phyloP scores from a whole-genome alignment of 1,140 invertebrate species.

The Drosophila ananassae region DNA sequence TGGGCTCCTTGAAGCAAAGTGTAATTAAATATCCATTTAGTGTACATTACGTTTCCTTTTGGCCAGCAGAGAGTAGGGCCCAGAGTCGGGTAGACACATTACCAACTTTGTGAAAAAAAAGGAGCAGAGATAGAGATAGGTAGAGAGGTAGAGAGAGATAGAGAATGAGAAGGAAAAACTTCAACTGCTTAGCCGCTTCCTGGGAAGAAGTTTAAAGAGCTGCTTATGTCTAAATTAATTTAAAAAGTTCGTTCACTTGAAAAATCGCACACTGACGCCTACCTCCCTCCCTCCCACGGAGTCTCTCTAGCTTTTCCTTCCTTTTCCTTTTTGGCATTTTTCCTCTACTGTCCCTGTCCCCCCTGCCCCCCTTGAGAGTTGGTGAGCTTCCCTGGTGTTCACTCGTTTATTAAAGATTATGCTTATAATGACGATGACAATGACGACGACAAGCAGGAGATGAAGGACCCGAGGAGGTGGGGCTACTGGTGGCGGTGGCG shows the following conservation, averaged over 20 bases:
- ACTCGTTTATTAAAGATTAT: conserved; percentile 82
- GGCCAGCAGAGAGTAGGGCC: conserved; percentile 28
- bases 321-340: conserved; percentile 1
- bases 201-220: conserved; percentile 73
- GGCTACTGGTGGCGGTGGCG: too few species aligned
- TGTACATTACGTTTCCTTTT: conserved; percentile 76
- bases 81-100: conserved; percentile 69
- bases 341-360: too few species aligned
- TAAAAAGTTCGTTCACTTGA: conserved; percentile 80
- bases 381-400: conserved; percentile 59
- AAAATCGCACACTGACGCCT: conserved; percentile 52
- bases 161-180: neutral
- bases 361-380: conserved; percentile 56
- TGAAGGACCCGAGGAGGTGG: conserved; percentile 3
- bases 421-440: conserved; percentile 81
- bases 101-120: conserved; percentile 45
- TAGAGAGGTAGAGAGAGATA: conserved; percentile 17
- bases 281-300: neutral
- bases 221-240: conserved; percentile 80
- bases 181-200: conserved; percentile 36
- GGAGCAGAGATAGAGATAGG: conserved; percentile 11
- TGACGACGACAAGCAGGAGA: conserved; percentile 71
- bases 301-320: conserved; percentile 11
- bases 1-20: conserved; percentile 53
- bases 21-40: conserved; percentile 82